phyloP scores from a whole-genome alignment of 1,140 invertebrate genomes.

The Diuraphis noxia region DNA sequence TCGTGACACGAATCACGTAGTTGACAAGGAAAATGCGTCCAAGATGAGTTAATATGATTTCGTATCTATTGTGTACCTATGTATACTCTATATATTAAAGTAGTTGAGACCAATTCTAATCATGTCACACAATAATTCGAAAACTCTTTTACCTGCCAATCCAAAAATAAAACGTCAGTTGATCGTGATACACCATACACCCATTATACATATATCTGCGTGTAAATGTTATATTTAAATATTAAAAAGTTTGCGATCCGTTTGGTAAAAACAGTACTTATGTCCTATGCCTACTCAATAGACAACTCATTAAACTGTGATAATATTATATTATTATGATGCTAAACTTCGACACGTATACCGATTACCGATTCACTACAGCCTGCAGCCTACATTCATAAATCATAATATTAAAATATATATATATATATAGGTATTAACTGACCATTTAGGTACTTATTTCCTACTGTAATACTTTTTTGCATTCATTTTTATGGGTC shows the following conservation, averaged over 20 bases:
- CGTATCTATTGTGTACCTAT: not conserved
- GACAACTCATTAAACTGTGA: not conserved
- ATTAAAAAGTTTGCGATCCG: not conserved
- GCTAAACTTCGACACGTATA: not conserved
- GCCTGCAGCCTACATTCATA: not conserved
- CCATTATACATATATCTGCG: not conserved
- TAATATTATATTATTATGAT: slow-evolving; percentile 2
- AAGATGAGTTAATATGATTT: not conserved
- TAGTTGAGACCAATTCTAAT: not conserved
- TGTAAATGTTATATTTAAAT: not conserved
- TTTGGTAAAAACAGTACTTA: not conserved
- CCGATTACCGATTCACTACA: not conserved
- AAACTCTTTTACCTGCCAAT: not conserved
- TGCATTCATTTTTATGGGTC: not conserved
- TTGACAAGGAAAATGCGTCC: not conserved
- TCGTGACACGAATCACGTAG: not conserved
- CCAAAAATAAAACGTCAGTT: not conserved
- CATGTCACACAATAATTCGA: not conserved
- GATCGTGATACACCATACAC: not conserved
- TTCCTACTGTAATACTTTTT: not conserved
- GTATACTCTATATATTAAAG: too few species aligned
- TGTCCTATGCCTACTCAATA: not conserved
- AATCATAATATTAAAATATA: not conserved
- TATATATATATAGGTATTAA: not conserved
- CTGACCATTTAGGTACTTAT: not conserved